phyloP scores from a whole-genome alignment of 2,888 invertebrate species.

The Allophyes oxyacanthae region DNA sequence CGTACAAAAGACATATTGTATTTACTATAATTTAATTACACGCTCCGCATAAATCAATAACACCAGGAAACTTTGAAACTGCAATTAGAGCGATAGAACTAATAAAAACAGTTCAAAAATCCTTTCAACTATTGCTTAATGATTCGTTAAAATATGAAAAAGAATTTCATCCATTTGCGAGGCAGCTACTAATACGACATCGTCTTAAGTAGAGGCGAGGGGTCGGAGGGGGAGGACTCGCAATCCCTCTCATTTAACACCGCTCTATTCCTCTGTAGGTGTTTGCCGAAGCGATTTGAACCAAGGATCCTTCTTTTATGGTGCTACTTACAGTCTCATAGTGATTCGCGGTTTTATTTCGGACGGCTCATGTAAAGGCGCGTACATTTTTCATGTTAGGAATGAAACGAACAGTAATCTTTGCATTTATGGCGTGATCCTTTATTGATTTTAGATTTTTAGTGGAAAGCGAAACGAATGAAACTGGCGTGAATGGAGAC shows the following conservation, averaged over 20 bases:
- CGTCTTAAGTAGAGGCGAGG: slow-evolving; percentile 73
- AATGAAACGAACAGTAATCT: slow-evolving; percentile 86
- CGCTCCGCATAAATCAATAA: slow-evolving; percentile 25
- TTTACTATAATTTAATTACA: too few species aligned
- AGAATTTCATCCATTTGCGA: slow-evolving; percentile 75
- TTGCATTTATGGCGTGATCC: slow-evolving; percentile 89
- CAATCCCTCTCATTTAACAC: slow-evolving; percentile 90
- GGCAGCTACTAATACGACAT: slow-evolving; percentile 79
- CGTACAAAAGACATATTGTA: too few species aligned
- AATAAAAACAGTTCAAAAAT: slow-evolving; percentile 49
- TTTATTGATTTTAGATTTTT: slow-evolving; percentile 90
- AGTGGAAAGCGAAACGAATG: slow-evolving; percentile 88
- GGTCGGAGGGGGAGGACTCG: slow-evolving; percentile 64
- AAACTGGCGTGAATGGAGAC: slow-evolving; percentile 87
- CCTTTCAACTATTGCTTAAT: slow-evolving; percentile 67
- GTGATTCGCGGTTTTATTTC: slow-evolving; percentile 89
- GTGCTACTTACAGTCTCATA: slow-evolving; percentile 87
- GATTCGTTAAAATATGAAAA: slow-evolving; percentile 74
- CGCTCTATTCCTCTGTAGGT: slow-evolving; percentile 87
- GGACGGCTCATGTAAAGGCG: slow-evolving; percentile 85
- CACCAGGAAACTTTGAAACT: slow-evolving; percentile 32
- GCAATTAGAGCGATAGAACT: slow-evolving; percentile 28
- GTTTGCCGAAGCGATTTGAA: slow-evolving; percentile 88
- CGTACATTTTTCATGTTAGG: slow-evolving; percentile 87
- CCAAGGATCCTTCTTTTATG: slow-evolving; percentile 86